Evolutionary conservation across 2,797 vertebrate species (phyloP), one percentile per base, ranked within the genome.

Genomic region (Loris lydekkerianus): DNA sequence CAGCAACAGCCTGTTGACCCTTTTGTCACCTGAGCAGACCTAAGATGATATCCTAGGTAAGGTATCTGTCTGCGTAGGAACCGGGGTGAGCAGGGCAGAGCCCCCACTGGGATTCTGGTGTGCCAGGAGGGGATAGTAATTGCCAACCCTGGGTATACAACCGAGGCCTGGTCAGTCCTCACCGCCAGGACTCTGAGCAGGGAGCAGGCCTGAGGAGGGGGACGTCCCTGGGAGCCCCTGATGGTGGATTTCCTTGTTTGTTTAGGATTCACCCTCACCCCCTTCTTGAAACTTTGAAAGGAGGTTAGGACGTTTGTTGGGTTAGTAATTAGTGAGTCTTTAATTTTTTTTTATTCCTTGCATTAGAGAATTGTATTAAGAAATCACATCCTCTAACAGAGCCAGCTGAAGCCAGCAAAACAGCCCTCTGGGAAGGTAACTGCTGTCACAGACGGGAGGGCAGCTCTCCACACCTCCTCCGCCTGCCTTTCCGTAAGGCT

Each of bases 401-500:
- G 34, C 17, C 2, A 56, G 27, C 14, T 1, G 80, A 70, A 63
- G 76, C 69, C n/a, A 11, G 89, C 31, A 9, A 2, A 43, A 15
- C 8, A 43, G 58, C 31, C 75, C 83, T 37, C 34, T 13, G 91
- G 89, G 83, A 78, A 85, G 69, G 25, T 5, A 10, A 69, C 58
- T 21, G 8, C 25, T 56, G 49, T 70, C 3, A 7, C 53, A 81
- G 95, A 43, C 0, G 0, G 67, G 88, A 69, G 86, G 53, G 53
- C 2, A 27, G 21, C 31, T 70, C 82, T n/a, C 2, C 60, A 65
- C 69, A 91, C 21, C 21, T 63, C 85, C 63, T 37, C 43, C 31
- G 83, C 21, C 88, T n/a, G 88, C 25, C 88, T 87, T 89, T 81
- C 91, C 83, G 18, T 86, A 69, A 94, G 70, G 40, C 63, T 81